A percentile compares a stretch with the other conserved stretches of the same genome.
These are phyloP conservation scores for Sycophila texana DNA, from an alignment of 2,888 invertebrate genomes.

Conservation along the genomic window DNA sequence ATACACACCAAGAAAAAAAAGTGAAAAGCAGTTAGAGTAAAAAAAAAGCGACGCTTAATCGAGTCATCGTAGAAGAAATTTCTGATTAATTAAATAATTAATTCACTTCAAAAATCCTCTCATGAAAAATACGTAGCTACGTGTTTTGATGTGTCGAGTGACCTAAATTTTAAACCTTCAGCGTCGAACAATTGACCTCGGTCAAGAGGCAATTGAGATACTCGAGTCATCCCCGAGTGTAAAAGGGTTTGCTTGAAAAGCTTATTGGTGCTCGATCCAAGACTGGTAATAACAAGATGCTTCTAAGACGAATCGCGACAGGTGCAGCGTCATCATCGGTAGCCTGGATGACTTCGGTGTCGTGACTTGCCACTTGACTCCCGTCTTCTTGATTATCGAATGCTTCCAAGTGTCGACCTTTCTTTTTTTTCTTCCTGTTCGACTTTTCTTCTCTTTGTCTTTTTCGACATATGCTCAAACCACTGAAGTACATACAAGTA, in stretches of 20 bases:
- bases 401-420: slow-evolving; percentile 23
- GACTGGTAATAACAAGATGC: slow-evolving; percentile 26
- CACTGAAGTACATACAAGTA: slow-evolving; percentile 61
- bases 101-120: neutral
- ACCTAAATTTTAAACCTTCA: neutral
- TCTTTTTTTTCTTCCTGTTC: slow-evolving; percentile 46
- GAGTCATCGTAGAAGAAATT: slow-evolving; percentile 5
- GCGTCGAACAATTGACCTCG: neutral
- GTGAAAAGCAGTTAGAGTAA: neutral
- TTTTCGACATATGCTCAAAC: slow-evolving; percentile 18
- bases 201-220: neutral
- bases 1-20: neutral
- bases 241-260: slow-evolving; percentile 7
- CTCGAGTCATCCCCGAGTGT: slow-evolving; percentile 1
- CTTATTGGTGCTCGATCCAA: neutral
- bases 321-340: slow-evolving; percentile 66
- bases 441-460: slow-evolving; percentile 39
- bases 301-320: slow-evolving; percentile 48
- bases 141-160: neutral
- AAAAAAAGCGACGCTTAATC: neutral
- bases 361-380: slow-evolving; percentile 62
- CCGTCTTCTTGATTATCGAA: slow-evolving; percentile 60
- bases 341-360: slow-evolving; percentile 63
- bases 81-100: neutral
- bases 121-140: neutral